These are phyloP conservation scores for Beris morrisii DNA, from an alignment of 2,888 invertebrate species.

Conservation along the genomic window DNA sequence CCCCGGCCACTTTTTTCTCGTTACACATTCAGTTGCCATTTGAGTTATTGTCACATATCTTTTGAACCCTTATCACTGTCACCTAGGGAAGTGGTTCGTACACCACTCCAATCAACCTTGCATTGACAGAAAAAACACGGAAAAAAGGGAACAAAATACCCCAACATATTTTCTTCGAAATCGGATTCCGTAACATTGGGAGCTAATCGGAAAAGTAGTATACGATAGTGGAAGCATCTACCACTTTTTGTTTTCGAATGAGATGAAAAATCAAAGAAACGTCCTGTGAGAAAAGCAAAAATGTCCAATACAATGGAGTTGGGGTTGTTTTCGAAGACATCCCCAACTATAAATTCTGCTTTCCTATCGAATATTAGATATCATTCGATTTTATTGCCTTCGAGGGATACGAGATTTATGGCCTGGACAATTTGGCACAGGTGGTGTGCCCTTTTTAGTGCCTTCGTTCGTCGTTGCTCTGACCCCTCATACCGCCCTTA, in stretches of 20 bases:
- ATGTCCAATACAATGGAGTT: neutral
- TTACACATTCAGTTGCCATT: conserved; percentile 22
- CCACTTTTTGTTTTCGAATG: no score
- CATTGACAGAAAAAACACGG: conserved; percentile 6
- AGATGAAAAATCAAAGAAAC: no score
- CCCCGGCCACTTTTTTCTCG: conserved; percentile 15
- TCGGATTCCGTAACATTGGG: conserved; percentile 25
- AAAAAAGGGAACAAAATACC: conserved; percentile 18
- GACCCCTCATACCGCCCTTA: neutral
- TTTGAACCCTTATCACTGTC: conserved; percentile 33
- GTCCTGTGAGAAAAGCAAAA: neutral
- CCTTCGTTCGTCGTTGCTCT: conserved; percentile 4
- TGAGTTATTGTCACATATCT: conserved; percentile 35
- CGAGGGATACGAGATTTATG: conserved; percentile 39
- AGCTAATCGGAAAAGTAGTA: conserved; percentile 23
- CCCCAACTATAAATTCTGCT: conserved; percentile 33
- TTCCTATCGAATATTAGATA: conserved; percentile 40
- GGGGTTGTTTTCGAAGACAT: conserved; percentile 14
- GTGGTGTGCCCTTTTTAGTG: conserved; percentile 37
- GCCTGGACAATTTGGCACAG: conserved; percentile 40
- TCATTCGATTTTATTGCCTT: conserved; percentile 40
- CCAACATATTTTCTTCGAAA: conserved; percentile 27
- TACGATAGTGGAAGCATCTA: neutral
- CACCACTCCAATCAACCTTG: neutral
- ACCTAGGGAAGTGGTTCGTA: conserved; percentile 24